Base-by-base conservation (phyloP, 1,140 invertebrate species). In the Atta texana region DNA sequence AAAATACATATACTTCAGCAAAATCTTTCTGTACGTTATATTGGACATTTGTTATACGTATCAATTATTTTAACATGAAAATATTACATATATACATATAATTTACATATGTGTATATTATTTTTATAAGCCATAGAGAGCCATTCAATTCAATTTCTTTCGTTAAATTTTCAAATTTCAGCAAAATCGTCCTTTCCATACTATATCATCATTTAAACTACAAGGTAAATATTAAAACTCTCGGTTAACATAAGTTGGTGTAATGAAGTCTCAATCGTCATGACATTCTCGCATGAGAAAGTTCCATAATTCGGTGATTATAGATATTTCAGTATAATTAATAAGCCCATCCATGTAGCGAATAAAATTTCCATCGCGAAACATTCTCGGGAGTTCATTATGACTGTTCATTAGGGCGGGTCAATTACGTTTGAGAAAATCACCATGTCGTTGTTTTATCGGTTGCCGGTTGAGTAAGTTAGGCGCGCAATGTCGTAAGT, bases 401-500 rank as follows among this genome's bases (percentile, higher is more conserved):
- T 28, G 34, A 12, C 16, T 16, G 21, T 49, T 77, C 24, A 64
- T 77, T 77, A 55, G 28, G n/a, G 12, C 7, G n/a, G 44, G 7
- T 31, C 77, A 68, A 51, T 80, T 69, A 39, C 8, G 24, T 44
- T n/a, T 18, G 31, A 69, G 77, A 59, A 80, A 80, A 69, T 66
- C 61, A 24, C 3, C 1, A n/a, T 28, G 16, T 68, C 63, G 63
- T 66, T 49, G 28, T 68, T 31, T 18, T 24, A 16, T 68, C 61
- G 24, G 4, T 28, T 31, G 59, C 44, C 18, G 10, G 18, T 16
- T 39, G 14, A 80, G n/a, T 80, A 55, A 80, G 63, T 80, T 69
- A 69, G n/a, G 49, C 49, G 77, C 31, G 51, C 64, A 71, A 44
- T 69, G 64, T 71, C 77, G 49, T 71, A 69, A 81, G 53, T 69